Base-by-base conservation (phyloP, 2,888 invertebrate genomes). In the Orchesella flavescens region DNA sequence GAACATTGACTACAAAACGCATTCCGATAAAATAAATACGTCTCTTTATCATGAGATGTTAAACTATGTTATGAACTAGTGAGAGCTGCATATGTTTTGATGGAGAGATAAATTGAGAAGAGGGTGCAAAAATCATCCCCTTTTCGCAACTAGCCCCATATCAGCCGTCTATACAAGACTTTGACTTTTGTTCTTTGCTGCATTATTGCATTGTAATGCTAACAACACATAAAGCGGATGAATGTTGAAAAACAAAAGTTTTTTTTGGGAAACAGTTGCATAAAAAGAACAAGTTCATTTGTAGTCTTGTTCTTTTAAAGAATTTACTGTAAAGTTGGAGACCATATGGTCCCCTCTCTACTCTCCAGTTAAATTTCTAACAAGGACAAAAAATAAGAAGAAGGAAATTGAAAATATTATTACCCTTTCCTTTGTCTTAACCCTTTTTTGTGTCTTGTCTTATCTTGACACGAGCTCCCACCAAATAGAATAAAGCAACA, bases 281-380 rank as follows among this genome's bases (percentile, higher is more conserved):
- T 13, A 73, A 34, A 73, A 73, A 61, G 34, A 72, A n/a, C 55
- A 72, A 79, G 49, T 15, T 72, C 44, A 17, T 12, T 65, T 72
- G 7, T 5, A 15, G 1, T n/a, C 46, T 17, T 65, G 59, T 49
- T 68, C 73, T 59, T 74, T 74, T 65, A 65, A 59, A 80, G 59
- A 80, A 80, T 74, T 80, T 74, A 59, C 73, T 73, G 73, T 53
- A 80, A 80, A 74, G 73, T 74, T 74, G 2, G 34, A 63, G 68
- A 74, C 68, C 80, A 80, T 66, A 80, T 80, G 80, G 80, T 68
- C 74, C 44, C 80, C 80, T n/a, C n/a, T n/a, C n/a, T n/a, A n/a
- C n/a, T n/a, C n/a, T 80, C 73, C 74, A 80, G 73, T 74, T 73
- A 34, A 34, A 13, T 59, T 49, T 77, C 19, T 66, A 76, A 57